Conservation (phyloP, 2,797 vertebrate genomes). For the Sebastes steindachneri region DNA sequence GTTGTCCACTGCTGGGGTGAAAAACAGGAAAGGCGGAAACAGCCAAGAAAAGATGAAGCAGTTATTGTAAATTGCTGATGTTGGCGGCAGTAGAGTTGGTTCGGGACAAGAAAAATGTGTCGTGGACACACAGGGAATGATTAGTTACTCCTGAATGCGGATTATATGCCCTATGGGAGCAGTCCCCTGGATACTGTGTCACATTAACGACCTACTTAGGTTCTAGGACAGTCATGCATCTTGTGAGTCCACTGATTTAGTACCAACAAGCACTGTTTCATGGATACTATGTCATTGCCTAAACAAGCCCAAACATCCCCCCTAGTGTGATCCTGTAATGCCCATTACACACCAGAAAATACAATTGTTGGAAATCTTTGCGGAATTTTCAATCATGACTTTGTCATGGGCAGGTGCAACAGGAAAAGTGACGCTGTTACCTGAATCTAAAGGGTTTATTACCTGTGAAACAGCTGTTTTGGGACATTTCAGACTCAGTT, state of each 20-base stretch:
- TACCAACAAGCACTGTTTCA: neutral
- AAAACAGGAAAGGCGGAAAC: slow-evolving; percentile 46
- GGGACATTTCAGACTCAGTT: neutral
- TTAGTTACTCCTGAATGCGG: slow-evolving; percentile 55
- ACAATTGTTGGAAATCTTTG: neutral
- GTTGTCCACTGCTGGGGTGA: slow-evolving; percentile 55
- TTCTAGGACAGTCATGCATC: slow-evolving; percentile 40
- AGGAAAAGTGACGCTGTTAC: neutral
- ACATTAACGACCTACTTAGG: slow-evolving; percentile 48
- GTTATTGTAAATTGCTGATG: slow-evolving; percentile 70
- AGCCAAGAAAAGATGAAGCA: slow-evolving; percentile 57
- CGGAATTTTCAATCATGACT: neutral
- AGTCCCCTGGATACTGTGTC: slow-evolving; percentile 33
- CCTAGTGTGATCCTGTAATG: neutral
- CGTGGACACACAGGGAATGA: slow-evolving; percentile 40
- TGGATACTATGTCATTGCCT: neutral
- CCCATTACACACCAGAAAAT: neutral
- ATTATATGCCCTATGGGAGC: slow-evolving; percentile 46
- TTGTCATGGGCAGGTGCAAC: neutral
- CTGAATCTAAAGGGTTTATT: neutral
- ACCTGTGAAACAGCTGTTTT: neutral
- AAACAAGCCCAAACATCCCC: slow-evolving; percentile 3
- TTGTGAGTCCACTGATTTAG: slow-evolving; percentile 5
- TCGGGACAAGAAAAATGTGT: slow-evolving; percentile 47
- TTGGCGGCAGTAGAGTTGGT: slow-evolving; percentile 33